A percentile compares a stretch with the other conserved stretches of the same genome.
Conservation (phyloP, 2,113 vertebrate genomes). For the Plestiodon gilberti region DNA sequence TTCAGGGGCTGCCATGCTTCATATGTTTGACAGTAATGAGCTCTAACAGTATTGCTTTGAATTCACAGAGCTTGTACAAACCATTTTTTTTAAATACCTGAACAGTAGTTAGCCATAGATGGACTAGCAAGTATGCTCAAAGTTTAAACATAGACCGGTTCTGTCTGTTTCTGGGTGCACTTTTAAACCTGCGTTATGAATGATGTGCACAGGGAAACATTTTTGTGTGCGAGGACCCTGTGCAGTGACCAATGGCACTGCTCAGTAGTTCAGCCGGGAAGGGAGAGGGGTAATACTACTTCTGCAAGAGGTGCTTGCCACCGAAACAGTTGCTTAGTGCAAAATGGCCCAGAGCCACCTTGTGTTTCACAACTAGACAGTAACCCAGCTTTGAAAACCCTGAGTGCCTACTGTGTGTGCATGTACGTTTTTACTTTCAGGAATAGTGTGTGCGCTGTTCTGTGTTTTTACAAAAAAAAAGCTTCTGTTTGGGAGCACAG, state of each 20-base stretch:
- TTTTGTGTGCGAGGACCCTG: too few relatives aligned
- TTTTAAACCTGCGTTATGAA: too few relatives aligned
- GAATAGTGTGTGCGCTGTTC: not conserved
- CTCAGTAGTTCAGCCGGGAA: too few relatives aligned
- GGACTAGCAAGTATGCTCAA: not conserved
- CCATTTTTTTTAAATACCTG: not conserved
- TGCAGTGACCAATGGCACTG: too few relatives aligned
- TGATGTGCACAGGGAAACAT: too few relatives aligned
- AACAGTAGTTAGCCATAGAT: too few relatives aligned
- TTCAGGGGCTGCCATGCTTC: not conserved
- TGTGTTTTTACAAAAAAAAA: not conserved
- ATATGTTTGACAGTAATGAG: slow-evolving; percentile 1
- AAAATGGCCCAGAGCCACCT: not conserved
- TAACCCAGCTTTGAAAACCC: not conserved
- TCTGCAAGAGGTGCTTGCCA: too few relatives aligned
- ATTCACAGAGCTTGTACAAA: not conserved
- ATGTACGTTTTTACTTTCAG: not conserved
- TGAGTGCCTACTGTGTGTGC: not conserved
- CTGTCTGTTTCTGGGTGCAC: not conserved
- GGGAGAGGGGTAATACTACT: too few relatives aligned
- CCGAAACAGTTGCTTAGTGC: too few relatives aligned
- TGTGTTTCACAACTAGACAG: not conserved
- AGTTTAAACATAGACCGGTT: not conserved
- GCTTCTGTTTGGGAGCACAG: not conserved
- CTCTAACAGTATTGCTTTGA: not conserved